Evolutionary conservation across 2,888 invertebrate species (phyloP), one percentile per base, ranked within the genome.

Genomic region (Eugnorisma glareosa): DNA sequence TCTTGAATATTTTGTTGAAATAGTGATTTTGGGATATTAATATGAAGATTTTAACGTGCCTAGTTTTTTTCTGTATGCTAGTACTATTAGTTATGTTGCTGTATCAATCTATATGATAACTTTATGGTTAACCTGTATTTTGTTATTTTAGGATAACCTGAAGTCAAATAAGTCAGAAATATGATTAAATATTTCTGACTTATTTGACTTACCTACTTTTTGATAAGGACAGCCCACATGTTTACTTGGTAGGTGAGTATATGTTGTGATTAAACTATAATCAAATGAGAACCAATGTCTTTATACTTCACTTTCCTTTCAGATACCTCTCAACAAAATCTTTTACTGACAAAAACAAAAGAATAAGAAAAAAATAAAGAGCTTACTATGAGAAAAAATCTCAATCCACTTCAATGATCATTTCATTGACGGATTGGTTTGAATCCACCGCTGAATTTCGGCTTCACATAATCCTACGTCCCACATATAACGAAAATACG

Each of bases 401-500:
- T 7, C 48, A 67, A 73, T 73, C 13, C 48, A 74, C 64, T 76
- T 51, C 59, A 57, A 64, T 72, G 40, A 84, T 51, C 63, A 75
- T 77, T 84, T 61, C 35, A 77, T 79, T 82, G 81, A 84, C 68
- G 67, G 75, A 83, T 86, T 81, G 72, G 71, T 81, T 71, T 40
- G 66, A 75, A 87, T 70, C 68, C 70, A 63, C 35, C 31, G 61
- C 66, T 31, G 63, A 75, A 75, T 75, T 75, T 37, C 66, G 15
- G 74, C 59, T 77, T 35, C 24, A 54, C 59, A 67, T 70, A 86
- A 85, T 81, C 78, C 68, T 35, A 51, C 67, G 28, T 63, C 64
- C 8, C 63, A 43, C 73, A 71, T 71, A 71, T 66, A 75, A 78
- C 67, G 59, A 67, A 76, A 72, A 75, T 31, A 37, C 24, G 43